Conservation (phyloP, 2,113 vertebrate species). For the Vulpes ferrilata region DNA sequence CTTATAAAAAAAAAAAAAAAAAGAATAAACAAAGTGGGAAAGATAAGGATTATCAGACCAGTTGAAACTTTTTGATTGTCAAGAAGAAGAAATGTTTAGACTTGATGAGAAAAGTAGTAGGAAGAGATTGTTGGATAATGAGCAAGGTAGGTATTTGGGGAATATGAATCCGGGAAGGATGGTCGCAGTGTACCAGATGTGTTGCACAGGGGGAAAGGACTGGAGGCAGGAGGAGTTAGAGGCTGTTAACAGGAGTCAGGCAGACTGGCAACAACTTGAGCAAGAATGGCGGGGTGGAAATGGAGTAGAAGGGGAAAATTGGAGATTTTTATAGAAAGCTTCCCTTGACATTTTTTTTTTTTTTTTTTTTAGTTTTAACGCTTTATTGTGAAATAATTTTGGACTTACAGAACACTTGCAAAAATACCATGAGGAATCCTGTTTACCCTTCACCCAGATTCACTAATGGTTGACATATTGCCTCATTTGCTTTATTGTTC, state of each 20-base stretch:
- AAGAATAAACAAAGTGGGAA: conserved; percentile 17
- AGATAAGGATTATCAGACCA: not conserved
- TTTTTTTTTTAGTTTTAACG: not conserved
- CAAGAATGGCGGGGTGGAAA: not conserved
- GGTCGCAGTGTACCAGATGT: not conserved
- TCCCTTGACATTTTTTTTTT: not conserved
- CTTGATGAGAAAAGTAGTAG: not conserved
- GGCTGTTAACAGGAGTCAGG: not conserved
- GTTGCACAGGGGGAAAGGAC: not conserved
- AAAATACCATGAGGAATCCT: not conserved
- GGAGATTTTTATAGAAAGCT: not conserved
- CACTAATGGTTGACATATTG: not conserved
- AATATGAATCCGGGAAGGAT: not conserved
- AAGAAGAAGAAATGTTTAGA: conserved; percentile 5
- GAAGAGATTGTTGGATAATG: not conserved
- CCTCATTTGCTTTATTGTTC: not conserved
- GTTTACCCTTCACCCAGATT: not conserved
- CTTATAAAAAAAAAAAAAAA: not conserved
- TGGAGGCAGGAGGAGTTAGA: not conserved
- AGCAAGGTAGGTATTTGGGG: not conserved
- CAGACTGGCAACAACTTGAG: not conserved
- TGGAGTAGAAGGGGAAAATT: not conserved
- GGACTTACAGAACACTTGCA: not conserved
- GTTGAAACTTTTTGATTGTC: not conserved
- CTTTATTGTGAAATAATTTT: conserved; percentile 27